These are phyloP conservation scores for Cassiopea andromeda DNA, from an alignment of 30 jellyfish, hydroid and myxozoan genomes.

Conservation along the genomic window DNA sequence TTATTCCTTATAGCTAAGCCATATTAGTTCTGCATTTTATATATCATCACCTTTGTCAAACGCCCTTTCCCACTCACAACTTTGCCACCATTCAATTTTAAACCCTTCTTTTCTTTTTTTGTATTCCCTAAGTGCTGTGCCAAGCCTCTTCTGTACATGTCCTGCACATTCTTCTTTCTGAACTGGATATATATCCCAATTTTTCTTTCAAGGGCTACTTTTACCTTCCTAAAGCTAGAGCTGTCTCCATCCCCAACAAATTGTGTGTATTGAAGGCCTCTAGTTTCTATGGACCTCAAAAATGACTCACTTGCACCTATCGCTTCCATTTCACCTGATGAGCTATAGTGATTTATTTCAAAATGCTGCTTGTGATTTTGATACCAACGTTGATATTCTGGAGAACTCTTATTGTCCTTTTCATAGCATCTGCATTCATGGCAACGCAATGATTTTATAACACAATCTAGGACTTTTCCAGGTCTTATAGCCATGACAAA, in stretches of 20 bases:
- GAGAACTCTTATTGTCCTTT: not conserved
- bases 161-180: conserved; percentile 39
- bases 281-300: conserved; percentile 6
- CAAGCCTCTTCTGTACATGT: conserved; percentile 20
- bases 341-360: conserved; percentile 51
- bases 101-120: not conserved
- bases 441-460: conserved; percentile 5
- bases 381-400: conserved; percentile 14
- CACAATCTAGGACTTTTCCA: conserved; percentile 47
- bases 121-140: not conserved
- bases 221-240: conserved; percentile 24
- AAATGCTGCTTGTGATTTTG: conserved; percentile 1
- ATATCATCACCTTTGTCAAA: not conserved
- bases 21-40: conserved; percentile 28
- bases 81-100: conserved; percentile 20
- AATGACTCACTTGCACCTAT: conserved; percentile 40
- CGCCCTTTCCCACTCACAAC: conserved; percentile 19
- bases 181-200: not conserved
- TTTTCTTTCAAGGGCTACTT: conserved; percentile 17
- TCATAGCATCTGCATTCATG: conserved; percentile 17
- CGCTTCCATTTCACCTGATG: conserved; percentile 56
- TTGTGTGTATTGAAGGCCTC: conserved; percentile 17
- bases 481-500: conserved; percentile 25
- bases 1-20: conserved; percentile 30
- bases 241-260: conserved; percentile 69